A percentile compares a stretch with the other conserved stretches of the same genome.
Evolutionary conservation across 2,888 invertebrate species (phyloP).

Genomic region (Griposia aprilina): DNA sequence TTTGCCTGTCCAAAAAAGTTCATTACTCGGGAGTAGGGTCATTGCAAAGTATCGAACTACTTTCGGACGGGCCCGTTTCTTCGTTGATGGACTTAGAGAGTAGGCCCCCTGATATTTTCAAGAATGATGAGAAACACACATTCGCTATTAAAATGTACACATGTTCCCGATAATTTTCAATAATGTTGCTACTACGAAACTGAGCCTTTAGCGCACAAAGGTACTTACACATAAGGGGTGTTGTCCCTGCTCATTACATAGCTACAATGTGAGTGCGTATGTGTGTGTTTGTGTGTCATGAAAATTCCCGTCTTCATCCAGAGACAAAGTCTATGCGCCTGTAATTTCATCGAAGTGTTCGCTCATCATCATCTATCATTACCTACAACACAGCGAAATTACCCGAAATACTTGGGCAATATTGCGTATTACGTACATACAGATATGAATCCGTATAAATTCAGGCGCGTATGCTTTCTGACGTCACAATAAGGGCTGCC

Average conservation of each 20-base stretch:
- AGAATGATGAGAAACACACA: background rate
- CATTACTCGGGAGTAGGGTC: too few species aligned
- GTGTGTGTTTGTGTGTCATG: background rate
- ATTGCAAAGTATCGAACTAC: too few species aligned
- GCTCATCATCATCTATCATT: conserved; percentile 27
- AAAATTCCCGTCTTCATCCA: conserved; percentile 12
- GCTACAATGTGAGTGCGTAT: background rate
- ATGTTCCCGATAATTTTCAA: background rate
- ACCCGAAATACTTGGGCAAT: conserved; percentile 19
- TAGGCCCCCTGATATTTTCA: background rate
- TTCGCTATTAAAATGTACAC: background rate
- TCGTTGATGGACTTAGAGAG: too few species aligned
- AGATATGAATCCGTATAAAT: conserved; percentile 63
- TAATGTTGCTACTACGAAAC: background rate
- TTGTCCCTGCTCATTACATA: background rate
- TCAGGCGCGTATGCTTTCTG: conserved; percentile 58
- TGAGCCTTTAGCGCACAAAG: background rate
- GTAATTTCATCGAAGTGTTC: conserved; percentile 9
- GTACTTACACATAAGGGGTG: background rate
- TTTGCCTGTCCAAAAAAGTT: too few species aligned
- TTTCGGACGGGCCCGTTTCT: too few species aligned
- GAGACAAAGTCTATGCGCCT: conserved; percentile 7
- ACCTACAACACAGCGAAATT: conserved; percentile 16
- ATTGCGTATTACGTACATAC: conserved; percentile 29
- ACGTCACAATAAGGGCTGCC: conserved; percentile 66